Evolutionary conservation across 2,113 vertebrate species (phyloP).

Genomic region (Dasyornis broadbenti): DNA sequence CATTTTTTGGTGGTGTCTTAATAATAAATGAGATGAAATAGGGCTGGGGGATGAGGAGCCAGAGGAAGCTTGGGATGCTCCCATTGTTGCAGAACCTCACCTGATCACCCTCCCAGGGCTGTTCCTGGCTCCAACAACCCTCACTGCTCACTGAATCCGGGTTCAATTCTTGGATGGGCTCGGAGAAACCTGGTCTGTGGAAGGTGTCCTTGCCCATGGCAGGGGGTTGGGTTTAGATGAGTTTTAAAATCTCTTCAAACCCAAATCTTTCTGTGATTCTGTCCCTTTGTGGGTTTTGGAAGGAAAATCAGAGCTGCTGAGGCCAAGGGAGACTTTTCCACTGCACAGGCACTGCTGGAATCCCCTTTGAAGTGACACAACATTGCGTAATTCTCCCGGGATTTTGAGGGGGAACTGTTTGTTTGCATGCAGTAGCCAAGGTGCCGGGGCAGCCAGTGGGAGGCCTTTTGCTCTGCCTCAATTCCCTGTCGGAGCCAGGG

Average conservation of each 20-base stretch:
- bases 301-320: not conserved
- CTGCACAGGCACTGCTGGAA: not conserved
- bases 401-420: not conserved
- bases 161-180: not conserved
- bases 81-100: not conserved
- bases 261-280: not conserved
- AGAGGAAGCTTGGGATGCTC: not conserved
- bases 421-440: not conserved
- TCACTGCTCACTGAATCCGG: accelerated
- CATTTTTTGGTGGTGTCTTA: not conserved
- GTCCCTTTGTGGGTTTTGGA: not conserved
- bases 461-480: not conserved
- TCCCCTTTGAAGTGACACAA: not conserved
- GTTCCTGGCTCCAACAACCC: not conserved
- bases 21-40: not conserved
- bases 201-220: no score
- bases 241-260: not conserved
- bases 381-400: accelerated
- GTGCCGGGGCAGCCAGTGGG: not conserved
- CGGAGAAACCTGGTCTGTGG: accelerated
- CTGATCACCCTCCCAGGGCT: not conserved
- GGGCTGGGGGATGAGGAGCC: not conserved
- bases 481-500: not conserved
- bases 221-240: not conserved
- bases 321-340: not conserved